These are phyloP conservation scores for Lytechinus pictus DNA, from an alignment of 35 echinoderm and acorn worm genomes.

Conservation along the genomic window DNA sequence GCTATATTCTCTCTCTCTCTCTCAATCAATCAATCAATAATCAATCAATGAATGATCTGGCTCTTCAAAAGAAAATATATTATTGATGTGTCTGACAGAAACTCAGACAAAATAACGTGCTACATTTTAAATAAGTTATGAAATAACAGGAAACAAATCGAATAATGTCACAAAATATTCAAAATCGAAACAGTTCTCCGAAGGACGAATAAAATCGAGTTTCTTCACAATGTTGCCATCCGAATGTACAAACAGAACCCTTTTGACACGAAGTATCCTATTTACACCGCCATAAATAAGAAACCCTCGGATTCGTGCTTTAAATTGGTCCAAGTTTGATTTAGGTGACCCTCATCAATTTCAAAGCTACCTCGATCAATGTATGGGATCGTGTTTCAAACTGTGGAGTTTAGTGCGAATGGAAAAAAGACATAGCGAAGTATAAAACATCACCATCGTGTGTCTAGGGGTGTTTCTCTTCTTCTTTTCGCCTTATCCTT, in stretches of 20 bases:
- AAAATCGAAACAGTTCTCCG: not conserved
- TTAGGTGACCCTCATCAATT: not conserved
- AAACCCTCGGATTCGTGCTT: not conserved
- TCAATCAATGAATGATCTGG: too few species aligned
- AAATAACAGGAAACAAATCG: not conserved
- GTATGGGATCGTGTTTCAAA: not conserved
- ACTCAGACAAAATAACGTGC: too few species aligned
- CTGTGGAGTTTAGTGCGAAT: not conserved
- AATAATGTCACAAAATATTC: not conserved
- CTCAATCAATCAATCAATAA: too few species aligned
- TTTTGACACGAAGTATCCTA: not conserved
- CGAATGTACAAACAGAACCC: slow-evolving; percentile 1
- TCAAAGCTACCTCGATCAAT: not conserved
- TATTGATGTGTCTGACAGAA: too few species aligned
- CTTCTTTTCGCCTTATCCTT: not conserved
- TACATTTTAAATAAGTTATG: not conserved
- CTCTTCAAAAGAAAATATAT: too few species aligned
- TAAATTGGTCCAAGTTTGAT: slow-evolving; percentile 13
- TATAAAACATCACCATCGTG: not conserved
- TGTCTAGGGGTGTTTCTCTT: not conserved
- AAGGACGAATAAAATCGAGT: not conserved
- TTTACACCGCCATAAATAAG: not conserved
- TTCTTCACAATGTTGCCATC: not conserved
- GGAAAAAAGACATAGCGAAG: not conserved
- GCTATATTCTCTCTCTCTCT: too few species aligned